Evolutionary conservation across 2,113 vertebrate genomes (phyloP).

Genomic region (Nycticorax nycticorax): DNA sequence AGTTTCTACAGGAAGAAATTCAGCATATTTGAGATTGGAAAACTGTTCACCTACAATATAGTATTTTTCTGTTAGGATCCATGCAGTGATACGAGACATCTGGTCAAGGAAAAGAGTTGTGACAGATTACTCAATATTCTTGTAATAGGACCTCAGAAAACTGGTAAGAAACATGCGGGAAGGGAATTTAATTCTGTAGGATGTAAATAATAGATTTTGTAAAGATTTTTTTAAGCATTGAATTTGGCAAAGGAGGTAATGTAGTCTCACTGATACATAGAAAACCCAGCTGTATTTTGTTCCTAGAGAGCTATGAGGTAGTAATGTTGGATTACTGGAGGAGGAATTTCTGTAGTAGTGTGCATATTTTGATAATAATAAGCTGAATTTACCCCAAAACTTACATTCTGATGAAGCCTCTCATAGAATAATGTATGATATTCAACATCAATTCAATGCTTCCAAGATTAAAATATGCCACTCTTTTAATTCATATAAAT

Average conservation of each 20-base stretch:
- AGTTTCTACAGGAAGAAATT: not conserved
- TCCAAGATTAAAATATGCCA: not conserved
- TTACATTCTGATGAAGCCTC: not conserved
- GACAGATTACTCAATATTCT: not conserved
- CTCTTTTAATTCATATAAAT: not conserved
- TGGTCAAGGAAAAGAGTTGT: not conserved
- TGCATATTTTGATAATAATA: not conserved
- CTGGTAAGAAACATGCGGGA: not conserved
- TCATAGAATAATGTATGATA: not conserved
- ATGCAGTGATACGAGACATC: not conserved
- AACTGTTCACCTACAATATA: not conserved
- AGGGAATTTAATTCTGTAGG: not conserved
- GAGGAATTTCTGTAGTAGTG: not conserved
- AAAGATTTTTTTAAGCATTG: not conserved
- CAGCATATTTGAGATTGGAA: not conserved
- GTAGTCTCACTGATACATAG: not conserved
- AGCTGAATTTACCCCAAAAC: not conserved
- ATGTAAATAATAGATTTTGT: not conserved
- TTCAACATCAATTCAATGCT: not conserved
- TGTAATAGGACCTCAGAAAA: not conserved
- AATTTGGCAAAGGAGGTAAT: not conserved
- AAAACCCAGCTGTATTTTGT: not conserved
- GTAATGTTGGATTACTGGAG: not conserved
- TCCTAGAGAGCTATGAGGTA: not conserved
- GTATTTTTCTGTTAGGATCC: not conserved